Base-by-base conservation (phyloP, 2,888 invertebrate species). In the Notodonta ziczac region DNA sequence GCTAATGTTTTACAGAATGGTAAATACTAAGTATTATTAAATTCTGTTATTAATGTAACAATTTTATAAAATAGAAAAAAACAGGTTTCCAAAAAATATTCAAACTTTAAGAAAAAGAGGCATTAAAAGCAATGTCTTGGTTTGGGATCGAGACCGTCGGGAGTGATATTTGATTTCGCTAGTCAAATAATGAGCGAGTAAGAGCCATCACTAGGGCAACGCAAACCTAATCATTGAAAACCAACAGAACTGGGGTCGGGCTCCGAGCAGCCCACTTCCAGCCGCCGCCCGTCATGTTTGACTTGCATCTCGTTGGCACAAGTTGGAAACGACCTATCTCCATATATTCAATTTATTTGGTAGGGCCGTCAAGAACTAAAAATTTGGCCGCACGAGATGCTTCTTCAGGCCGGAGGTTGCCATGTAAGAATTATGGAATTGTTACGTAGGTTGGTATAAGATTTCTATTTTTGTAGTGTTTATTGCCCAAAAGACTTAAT, bases 211-310 rank as follows among this genome's bases (percentile, higher is more conserved):
- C 78, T 80, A 77, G 76, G 77, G 69, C 69, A 83, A 79, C 77
- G 84, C 76, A 87, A 86, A 88, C 85, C 77, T 83, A 86, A 88
- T 89, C 84, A 87, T 86, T 76, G 78, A 81, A 84, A 83, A 82
- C 83, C 83, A 89, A 89, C 84, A 86, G 78, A 72, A 62, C 65
- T 50, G 68, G 70, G 62, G 64, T 63, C 59, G 60, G 62, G 66
- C 70, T 61, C 57, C 60, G 65, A 68, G 70, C 50, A 50, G 50
- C 35, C 63, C 67, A 70, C 60, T 72, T 62, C 40, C 67, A 46
- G 71, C 32, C 58, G 59, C 60, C 4, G 62, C 69, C 60, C 4
- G 62, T 67, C 58, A 61, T 72, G 64, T 74, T 72, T 74, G 74
- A 78, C 73, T 85, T 82, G 74, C 67, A 70, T 64, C 69, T 67